phyloP scores from a whole-genome alignment of 1,140 invertebrate genomes.

The Condylostylus longicornis region DNA sequence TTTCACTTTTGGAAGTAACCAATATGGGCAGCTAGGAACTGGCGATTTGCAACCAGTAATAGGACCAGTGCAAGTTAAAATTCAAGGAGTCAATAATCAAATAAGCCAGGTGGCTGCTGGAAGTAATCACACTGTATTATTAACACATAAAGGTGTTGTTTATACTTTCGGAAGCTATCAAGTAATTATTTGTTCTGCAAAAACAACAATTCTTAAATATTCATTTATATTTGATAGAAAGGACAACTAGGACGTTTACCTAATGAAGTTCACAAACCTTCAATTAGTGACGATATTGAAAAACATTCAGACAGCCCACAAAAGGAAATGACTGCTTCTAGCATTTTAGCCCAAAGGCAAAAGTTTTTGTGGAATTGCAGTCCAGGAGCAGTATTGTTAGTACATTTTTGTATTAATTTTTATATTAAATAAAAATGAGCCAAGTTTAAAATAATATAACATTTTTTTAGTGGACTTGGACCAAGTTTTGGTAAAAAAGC shows the following conservation, averaged over 20 bases:
- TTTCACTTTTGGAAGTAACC: constrained; percentile 85
- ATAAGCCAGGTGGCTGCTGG: constrained; percentile 71
- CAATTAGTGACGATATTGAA: constrained; percentile 7
- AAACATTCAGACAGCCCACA: constrained; percentile 5
- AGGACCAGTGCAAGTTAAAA: constrained; percentile 57
- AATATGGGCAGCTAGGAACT: constrained; percentile 83
- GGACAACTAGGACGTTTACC: constrained; percentile 67
- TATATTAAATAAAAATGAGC: background rate
- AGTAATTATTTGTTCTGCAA: constrained; percentile 33
- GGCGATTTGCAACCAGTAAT: constrained; percentile 66
- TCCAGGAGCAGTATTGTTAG: constrained; percentile 57
- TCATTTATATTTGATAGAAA: constrained; percentile 42
- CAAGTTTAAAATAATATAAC: constrained; percentile 2
- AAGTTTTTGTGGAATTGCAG: constrained; percentile 60
- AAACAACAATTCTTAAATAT: background rate
- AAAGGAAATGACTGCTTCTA: constrained; percentile 18
- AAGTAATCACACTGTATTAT: constrained; percentile 83
- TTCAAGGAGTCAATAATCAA: constrained; percentile 47
- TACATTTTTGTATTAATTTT: constrained; percentile 2
- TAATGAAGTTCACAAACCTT: constrained; percentile 27
- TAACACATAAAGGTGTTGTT: constrained; percentile 81
- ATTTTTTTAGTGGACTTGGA: constrained; percentile 41
- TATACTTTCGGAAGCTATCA: constrained; percentile 87
- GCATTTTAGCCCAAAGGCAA: constrained; percentile 20
- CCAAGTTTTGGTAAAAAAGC: constrained; percentile 64